A percentile compares a stretch with the other conserved stretches of the same genome.
Evolutionary conservation across 1,140 invertebrate species (phyloP).

Genomic region (Drosophila aff.): DNA sequence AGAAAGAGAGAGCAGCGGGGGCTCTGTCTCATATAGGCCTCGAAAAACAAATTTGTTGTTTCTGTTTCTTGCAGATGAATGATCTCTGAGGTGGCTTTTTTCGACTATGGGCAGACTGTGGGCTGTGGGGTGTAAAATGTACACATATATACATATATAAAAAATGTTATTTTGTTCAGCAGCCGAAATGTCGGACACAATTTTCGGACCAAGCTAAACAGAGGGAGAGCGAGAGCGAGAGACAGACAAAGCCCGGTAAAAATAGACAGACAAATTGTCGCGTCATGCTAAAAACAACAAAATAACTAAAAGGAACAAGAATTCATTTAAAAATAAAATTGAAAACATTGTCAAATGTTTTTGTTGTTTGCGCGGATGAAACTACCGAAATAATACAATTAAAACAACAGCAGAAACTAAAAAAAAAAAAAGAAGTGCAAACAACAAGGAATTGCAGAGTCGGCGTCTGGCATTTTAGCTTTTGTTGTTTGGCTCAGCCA

Average conservation of each 20-base stretch:
- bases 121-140: not conserved
- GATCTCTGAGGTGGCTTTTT: conserved; percentile 46
- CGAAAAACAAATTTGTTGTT: conserved; percentile 47
- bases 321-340: conserved; percentile 47
- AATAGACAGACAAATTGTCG: conserved; percentile 81
- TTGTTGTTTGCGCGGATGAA: conserved; percentile 40
- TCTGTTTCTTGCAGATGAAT: conserved; percentile 26
- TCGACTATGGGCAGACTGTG: not conserved
- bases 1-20: not conserved
- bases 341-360: conserved; percentile 51
- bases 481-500: conserved; percentile 33
- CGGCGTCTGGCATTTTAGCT: conserved; percentile 61
- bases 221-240: not conserved
- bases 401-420: not conserved
- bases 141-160: conserved; percentile 1
- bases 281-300: conserved; percentile 65
- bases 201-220: conserved; percentile 34
- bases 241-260: conserved; percentile 39
- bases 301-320: conserved; percentile 27
- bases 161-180: conserved; percentile 41
- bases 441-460: conserved; percentile 35
- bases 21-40: conserved; percentile 57
- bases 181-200: conserved; percentile 49
- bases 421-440: not conserved
- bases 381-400: conserved; percentile 17